Evolutionary conservation across 2,888 invertebrate genomes (phyloP), one percentile per base, ranked within the genome.

Genomic region (Furcula furcula): DNA sequence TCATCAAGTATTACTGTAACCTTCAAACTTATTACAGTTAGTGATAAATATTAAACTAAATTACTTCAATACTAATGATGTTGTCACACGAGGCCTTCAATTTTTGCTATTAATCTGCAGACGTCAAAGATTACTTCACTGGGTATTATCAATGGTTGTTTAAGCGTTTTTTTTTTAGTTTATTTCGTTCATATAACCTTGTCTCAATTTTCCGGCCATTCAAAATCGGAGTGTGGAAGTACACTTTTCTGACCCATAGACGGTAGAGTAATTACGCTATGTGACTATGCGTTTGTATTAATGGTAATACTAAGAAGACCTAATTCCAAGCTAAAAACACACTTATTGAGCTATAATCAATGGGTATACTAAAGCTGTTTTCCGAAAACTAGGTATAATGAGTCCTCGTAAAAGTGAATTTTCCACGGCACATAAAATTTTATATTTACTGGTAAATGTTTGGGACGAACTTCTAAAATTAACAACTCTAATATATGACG

Each of bases 401-500:
- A 42, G 45, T 49, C 43, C 40, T 57, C 61, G 44, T 65, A 59
- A 65, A 65, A 53, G 44, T 33, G 35, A 53, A 60, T 65, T 60
- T 57, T 65, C 60, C 55, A 58, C 61, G 65, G 60, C 29, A 60
- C 71, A 71, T 79, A 62, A 72, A 74, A 51, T 67, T 74, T 76
- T 69, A 76, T 74, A 62, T 70, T 55, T 63, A 52, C 61, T 37
- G 61, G 61, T 66, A 59, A 77, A 72, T 55, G 64, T 65, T 71
- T 61, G 67, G 72, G 73, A 45, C 63, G 65, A 55, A 48, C 50
- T 58, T 64, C 63, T 67, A 66, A 73, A 77, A 71, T 73, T 75
- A 75, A 65, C 59, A 43, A 44, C 45, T 46, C 49, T 18, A 55
- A 63, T 73, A 13, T 26, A 69, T 74, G 71, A 66, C 70, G 76